Evolutionary conservation across 2,888 invertebrate genomes (phyloP).

Genomic region (Molanna angustata): DNA sequence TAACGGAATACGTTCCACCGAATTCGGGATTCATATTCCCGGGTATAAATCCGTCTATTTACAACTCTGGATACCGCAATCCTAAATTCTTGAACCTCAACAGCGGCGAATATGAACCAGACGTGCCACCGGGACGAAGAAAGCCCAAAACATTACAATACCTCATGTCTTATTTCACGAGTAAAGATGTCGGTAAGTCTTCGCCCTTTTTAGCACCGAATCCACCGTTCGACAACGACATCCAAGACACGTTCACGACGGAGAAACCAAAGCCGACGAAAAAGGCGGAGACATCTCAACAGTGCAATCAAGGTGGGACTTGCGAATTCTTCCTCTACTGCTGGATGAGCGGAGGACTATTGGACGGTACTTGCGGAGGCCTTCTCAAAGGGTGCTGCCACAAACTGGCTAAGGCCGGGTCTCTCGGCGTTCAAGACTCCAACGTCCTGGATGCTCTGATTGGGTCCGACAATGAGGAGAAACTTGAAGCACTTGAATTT

Average conservation of each 20-base stretch:
- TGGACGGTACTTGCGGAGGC: slow-evolving; percentile 81
- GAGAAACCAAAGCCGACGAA: slow-evolving; percentile 25
- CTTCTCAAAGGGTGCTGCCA: slow-evolving; percentile 86
- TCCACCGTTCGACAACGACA: slow-evolving; percentile 6
- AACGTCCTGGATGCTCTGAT: slow-evolving; percentile 60
- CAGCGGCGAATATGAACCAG: neutral
- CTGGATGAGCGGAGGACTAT: slow-evolving; percentile 85
- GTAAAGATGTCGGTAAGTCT: slow-evolving; percentile 8
- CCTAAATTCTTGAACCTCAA: neutral
- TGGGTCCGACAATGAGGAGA: slow-evolving; percentile 60
- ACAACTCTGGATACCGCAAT: neutral
- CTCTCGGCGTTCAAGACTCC: slow-evolving; percentile 63
- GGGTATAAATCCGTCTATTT: neutral
- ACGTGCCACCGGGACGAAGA: slow-evolving; percentile 12
- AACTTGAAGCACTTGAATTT: slow-evolving; percentile 53
- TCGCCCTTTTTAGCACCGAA: slow-evolving; percentile 10
- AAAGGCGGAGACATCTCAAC: slow-evolving; percentile 49
- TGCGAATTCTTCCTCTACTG: slow-evolving; percentile 91
- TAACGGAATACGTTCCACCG: slow-evolving; percentile 5
- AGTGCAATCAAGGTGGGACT: slow-evolving; percentile 70
- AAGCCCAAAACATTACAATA: slow-evolving; percentile 31
- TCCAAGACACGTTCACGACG: slow-evolving; percentile 1
- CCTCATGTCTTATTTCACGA: slow-evolving; percentile 19
- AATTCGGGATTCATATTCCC: neutral
- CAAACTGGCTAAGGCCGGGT: slow-evolving; percentile 66